Percentiles rank a stretch among this genome's conserved stretches.
phyloP scores from a whole-genome alignment of 1,140 invertebrate genomes.

The Augochlora pura region DNA sequence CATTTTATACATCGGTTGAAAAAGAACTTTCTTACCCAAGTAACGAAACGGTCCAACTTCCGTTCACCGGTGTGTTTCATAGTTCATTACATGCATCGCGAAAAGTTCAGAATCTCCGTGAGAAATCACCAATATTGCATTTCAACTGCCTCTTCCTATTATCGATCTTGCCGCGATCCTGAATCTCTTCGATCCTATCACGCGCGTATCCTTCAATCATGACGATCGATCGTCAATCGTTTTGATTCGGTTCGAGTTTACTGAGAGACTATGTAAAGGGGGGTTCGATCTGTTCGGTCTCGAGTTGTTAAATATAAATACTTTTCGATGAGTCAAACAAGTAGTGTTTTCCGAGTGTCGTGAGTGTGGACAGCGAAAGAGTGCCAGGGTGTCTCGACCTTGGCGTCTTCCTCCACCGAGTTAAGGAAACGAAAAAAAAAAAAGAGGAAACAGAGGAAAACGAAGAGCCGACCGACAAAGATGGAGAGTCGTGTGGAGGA shows the following conservation, averaged over 20 bases:
- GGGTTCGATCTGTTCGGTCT: slow-evolving; percentile 12
- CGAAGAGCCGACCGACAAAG: slow-evolving; percentile 2
- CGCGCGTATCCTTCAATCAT: neutral
- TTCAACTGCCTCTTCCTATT: no score
- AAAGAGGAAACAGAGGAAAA: neutral
- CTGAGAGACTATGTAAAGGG: neutral
- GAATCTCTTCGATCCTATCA: neutral
- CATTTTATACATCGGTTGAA: no score
- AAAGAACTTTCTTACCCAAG: no score
- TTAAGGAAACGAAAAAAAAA: neutral
- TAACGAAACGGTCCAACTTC: no score
- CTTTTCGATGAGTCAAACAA: slow-evolving; percentile 26
- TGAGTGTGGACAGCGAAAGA: slow-evolving; percentile 29
- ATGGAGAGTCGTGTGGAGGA: slow-evolving; percentile 58
- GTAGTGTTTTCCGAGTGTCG: slow-evolving; percentile 37
- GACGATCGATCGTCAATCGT: neutral
- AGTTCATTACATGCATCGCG: no score
- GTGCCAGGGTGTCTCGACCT: slow-evolving; percentile 30
- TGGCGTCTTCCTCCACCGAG: slow-evolving; percentile 10
- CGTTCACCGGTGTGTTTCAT: no score
- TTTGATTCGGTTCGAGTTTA: neutral
- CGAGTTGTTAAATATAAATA: slow-evolving; percentile 37
- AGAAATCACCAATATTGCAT: no score
- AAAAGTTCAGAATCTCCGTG: no score
- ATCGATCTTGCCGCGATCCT: neutral